These are phyloP conservation scores for Callorhinus ursinus DNA, from an alignment of 2,113 vertebrate genomes.

Conservation along the genomic window DNA sequence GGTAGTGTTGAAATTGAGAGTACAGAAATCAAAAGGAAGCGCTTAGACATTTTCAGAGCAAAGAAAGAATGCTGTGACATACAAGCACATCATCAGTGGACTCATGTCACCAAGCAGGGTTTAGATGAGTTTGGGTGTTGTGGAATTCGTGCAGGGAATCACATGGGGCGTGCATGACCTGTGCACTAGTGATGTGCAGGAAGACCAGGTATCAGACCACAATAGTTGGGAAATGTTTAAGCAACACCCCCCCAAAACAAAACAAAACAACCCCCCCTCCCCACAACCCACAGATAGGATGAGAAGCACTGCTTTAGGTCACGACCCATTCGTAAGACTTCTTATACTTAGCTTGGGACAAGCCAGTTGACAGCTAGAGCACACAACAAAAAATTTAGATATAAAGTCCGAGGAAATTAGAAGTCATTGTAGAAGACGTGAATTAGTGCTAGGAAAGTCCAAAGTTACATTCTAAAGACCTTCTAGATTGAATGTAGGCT, in stretches of 20 bases:
- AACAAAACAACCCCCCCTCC: neutral
- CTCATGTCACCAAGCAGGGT: neutral
- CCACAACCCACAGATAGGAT: neutral
- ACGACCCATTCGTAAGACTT: neutral
- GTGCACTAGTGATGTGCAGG: neutral
- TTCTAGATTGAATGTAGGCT: neutral
- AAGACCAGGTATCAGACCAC: neutral
- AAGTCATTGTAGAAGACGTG: neutral
- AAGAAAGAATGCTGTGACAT: neutral
- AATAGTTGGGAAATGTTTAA: neutral
- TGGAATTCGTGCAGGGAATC: neutral
- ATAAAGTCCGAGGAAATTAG: neutral
- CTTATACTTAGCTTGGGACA: neutral
- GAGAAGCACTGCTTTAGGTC: neutral
- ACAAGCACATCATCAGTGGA: too few species aligned
- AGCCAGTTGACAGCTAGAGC: neutral
- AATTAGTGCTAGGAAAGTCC: neutral
- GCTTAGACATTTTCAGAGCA: neutral
- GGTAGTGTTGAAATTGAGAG: neutral
- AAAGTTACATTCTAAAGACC: neutral
- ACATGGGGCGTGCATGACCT: neutral
- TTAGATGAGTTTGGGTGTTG: neutral
- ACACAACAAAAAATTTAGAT: neutral
- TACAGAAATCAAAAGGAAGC: neutral
- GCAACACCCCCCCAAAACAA: neutral